Conservation (phyloP, 1,140 invertebrate genomes). For the Ceratina calcarata region DNA sequence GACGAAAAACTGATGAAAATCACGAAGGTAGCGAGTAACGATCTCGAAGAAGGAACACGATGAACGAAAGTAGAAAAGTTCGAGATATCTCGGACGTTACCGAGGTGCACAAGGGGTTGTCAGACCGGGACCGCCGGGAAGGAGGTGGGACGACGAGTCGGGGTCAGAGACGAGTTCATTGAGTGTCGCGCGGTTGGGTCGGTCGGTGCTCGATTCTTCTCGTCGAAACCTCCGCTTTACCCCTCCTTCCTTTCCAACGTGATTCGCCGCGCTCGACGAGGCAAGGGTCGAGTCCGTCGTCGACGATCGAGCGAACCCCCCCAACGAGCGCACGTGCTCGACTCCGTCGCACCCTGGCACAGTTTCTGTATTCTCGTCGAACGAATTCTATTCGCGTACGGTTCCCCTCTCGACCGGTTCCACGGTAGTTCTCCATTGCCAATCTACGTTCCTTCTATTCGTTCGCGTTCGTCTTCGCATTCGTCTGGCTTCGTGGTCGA, state of each 20-base stretch:
- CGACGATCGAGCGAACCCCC: not conserved
- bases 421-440: too few species aligned
- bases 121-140: conserved; percentile 16
- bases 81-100: too few species aligned
- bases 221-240: not conserved
- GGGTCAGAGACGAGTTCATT: conserved; percentile 73
- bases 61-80: not conserved
- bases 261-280: not conserved
- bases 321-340: conserved; percentile 35
- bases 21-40: too few species aligned
- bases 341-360: too few species aligned
- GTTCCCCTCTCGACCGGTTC: too few species aligned
- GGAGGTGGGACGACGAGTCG: conserved; percentile 31
- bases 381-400: too few species aligned
- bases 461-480: too few species aligned
- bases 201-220: conserved; percentile 9
- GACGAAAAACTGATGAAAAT: too few species aligned
- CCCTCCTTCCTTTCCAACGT: not conserved
- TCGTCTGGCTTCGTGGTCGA: too few species aligned
- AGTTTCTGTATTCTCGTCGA: too few species aligned
- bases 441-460: too few species aligned
- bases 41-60: not conserved
- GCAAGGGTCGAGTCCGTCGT: not conserved
- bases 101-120: not conserved
- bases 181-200: conserved; percentile 61